Evolutionary conservation across 2,888 invertebrate genomes (phyloP), one percentile per base, ranked within the genome.

Genomic region (Branchinecta sandiegonensis): DNA sequence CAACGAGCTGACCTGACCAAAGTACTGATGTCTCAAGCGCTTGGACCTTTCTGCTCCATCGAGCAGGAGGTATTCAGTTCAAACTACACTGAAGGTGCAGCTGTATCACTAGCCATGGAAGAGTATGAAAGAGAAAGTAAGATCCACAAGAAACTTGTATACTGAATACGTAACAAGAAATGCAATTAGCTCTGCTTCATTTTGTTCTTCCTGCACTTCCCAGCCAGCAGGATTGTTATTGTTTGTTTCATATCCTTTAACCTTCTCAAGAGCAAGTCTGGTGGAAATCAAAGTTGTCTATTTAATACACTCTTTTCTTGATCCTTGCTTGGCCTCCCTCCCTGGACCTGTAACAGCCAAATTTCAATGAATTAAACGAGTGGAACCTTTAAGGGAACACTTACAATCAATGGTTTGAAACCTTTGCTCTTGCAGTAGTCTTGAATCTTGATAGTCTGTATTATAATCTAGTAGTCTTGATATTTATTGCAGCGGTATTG

Each of bases 1-100:
- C 95, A 96, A 78, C 83, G 96, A 75, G 88, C 93, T 66, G 95
- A 95, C 83, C 83, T 95, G 73, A 94, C 94, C 76, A 81, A 86
- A 77, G 86, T 96, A 74, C 80, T 86, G 13, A 85, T 88, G 85
- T 89, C 88, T n/a, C 82, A 86, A 80, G 90, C 94, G 0, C 85
- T 94, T 68, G 94, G 95, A 7, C 90, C 95, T 0, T 92, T 87
- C 74, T 97, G 96, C 76, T 88, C 90, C 75, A 80, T 92, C 23
- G 86, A 85, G 68, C 96, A 97, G 80, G 90, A 90, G 74, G 94
- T 96, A 0, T 85, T 86, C 1, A 93, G 93, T 65, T 89, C 84
- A 82, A 89, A 90, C 77, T 87, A 89, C 74, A 87, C 89, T 0
- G 90, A 94, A 77, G 96, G 96, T 67, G 95, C 96, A 17, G 90